A percentile compares a stretch with the other conserved stretches of the same genome.
phyloP scores from a whole-genome alignment of 2,113 vertebrate genomes.

The Amblyopsis rosae region DNA sequence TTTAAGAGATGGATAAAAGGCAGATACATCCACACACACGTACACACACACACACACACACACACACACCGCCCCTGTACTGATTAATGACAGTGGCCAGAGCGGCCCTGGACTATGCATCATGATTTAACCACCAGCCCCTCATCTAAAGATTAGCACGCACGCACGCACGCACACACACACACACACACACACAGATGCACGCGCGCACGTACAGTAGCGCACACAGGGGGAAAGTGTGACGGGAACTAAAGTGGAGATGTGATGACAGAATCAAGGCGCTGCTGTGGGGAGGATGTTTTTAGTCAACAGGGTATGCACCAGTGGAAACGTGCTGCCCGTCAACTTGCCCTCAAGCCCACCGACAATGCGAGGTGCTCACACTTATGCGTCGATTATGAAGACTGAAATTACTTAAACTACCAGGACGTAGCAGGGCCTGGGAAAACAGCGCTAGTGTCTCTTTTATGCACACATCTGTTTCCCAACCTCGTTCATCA shows the following conservation, averaged over 20 bases:
- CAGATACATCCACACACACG: constrained; percentile 73
- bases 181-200: constrained; percentile 18
- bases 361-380: constrained; percentile 15
- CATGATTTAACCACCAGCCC: constrained; percentile 89
- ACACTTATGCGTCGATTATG: background rate
- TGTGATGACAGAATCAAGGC: background rate
- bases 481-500: too few relatives aligned
- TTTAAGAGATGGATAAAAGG: constrained; percentile 91
- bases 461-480: too few relatives aligned
- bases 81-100: constrained; percentile 88
- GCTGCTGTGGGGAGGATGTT: background rate
- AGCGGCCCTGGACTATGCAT: constrained; percentile 85
- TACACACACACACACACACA: too few relatives aligned
- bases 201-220: constrained; percentile 28
- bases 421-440: too few relatives aligned
- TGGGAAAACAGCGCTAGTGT: too few relatives aligned
- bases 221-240: constrained; percentile 76
- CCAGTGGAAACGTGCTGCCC: background rate
- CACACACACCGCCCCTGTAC: constrained; percentile 75
- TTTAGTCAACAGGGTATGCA: background rate
- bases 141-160: constrained; percentile 75
- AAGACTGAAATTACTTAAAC: background rate
- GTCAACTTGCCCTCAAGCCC: constrained; percentile 19
- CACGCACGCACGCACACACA: constrained; percentile 37
- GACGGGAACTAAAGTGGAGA: constrained; percentile 69